Base-by-base conservation (phyloP, 2,888 invertebrate genomes). In the Uropetala carovei region DNA sequence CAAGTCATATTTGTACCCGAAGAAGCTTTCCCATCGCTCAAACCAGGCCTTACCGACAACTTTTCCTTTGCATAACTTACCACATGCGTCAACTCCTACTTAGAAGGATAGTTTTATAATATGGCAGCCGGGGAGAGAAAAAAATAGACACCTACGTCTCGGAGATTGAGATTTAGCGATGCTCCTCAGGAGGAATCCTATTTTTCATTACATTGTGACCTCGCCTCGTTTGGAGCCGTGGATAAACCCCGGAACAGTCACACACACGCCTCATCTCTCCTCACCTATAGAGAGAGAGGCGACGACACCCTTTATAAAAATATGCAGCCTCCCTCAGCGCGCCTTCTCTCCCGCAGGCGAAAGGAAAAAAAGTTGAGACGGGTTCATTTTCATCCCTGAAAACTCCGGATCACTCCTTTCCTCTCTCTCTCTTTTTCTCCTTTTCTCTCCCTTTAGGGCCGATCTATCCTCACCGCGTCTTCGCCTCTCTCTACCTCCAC, bases 351-450 rank as follows among this genome's bases (percentile, higher is more conserved):
- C 43, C 43, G 13, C n/a, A 68, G n/a, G 68, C 68, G 68, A 22
- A 68, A n/a, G n/a, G 64, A 64, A 64, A 64, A n/a, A 64, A 14
- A 64, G 14, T 2, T 9, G 18, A 75, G 75, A 43, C 43, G 27
- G 75, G 75, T 27, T 75, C 75, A 75, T 75, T 22, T 68, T 68
- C 68, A 68, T 68, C 68, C 68, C 68, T 11, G 68, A 11, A 68
- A 43, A 1, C 43, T 43, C 43, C 43, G 43, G 43, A 43, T 43
- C 57, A 30, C 30, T 16, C 82, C 43, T 56, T 57, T 83, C 60
- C 89, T 68, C 89, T 3, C 27, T 30, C 60, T 89, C 22, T 89
- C 89, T 43, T 43, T 64, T 89, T 43, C 27, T 89, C 89, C 43
- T 59, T 86, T 18, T 86, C 86, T 14, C 18, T 86, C 86, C 60